Base-by-base conservation (phyloP, 2,113 vertebrate species). In the Ranitomeya variabilis region DNA sequence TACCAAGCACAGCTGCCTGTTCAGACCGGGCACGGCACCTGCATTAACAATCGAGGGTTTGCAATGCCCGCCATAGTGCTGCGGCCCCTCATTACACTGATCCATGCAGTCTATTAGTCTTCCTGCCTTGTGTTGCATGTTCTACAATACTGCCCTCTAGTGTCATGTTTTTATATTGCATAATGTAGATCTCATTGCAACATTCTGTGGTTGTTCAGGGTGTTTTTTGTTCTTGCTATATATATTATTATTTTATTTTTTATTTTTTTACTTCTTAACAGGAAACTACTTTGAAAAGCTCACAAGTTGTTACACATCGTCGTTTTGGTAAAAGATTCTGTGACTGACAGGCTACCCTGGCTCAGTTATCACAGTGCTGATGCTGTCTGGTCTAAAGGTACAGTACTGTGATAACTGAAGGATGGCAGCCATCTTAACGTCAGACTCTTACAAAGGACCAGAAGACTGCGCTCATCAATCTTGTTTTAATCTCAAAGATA, bases 401-500 rank as follows among this genome's bases (percentile, higher is more conserved):
- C 98, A 99, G 98, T 99, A 99, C 98, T 99, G 98, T 99, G 98
- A 99, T 99, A 99, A 99, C 98, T 99, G 98, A 99, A 99, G 97
- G 97, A 99, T 99, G 98, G 98, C 96, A 96, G 98, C 98, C 98
- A 97, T 96, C 97, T 99, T 96, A 95, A 96, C 97, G 95, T 95
- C 93, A 79, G 6, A 14, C 12, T 76, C 83, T 21, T 18, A 54
- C 23, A 37, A 77, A 18, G 10, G 0, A 37, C 23, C 9, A 10
- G 23, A 85, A 59, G 83, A 71, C 16, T 11, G 19, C 67, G 3
- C 54, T 31, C 23, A 54, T 23, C 4, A n/a, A 23, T 80, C 54
- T 18, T 18, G 23, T 80, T 80, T 60, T 80, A n/a, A 16, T 19
- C 18, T n/a, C 19, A n/a, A 21, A 54, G 19, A 51, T 54, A 21